Evolutionary conservation across 2,113 vertebrate species (phyloP).

Genomic region (Mormyrus lacerda): DNA sequence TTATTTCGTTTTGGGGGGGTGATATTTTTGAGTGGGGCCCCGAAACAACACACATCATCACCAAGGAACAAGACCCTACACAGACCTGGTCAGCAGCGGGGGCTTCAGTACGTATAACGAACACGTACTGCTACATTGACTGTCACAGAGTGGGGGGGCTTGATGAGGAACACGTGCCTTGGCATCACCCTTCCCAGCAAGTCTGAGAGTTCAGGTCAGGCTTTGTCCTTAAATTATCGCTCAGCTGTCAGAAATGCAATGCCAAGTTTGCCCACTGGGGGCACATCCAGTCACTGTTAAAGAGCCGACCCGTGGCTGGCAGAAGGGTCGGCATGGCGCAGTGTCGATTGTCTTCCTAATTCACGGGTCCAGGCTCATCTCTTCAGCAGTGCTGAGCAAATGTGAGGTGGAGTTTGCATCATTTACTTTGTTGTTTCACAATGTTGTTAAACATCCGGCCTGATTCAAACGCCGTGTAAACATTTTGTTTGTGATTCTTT

Average conservation of each 20-base stretch:
- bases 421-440: conserved; percentile 16
- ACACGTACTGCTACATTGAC: background rate
- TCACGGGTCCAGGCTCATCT: background rate
- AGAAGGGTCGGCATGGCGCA: background rate
- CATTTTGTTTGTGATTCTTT: background rate
- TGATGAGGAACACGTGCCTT: background rate
- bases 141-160: too few relatives aligned
- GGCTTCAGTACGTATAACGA: background rate
- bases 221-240: conserved; percentile 14
- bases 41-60: too few relatives aligned
- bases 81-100: background rate
- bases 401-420: conserved; percentile 28
- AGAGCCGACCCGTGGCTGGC: background rate
- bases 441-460: conserved; percentile 28
- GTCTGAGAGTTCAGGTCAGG: background rate
- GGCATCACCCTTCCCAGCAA: background rate
- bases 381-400: background rate
- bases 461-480: conserved; percentile 6
- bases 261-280: background rate
- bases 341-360: background rate
- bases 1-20: too few relatives aligned
- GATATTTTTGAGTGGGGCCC: too few relatives aligned
- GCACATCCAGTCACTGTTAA: background rate
- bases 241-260: background rate
- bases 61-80: too few relatives aligned